Evolutionary conservation across 2,797 vertebrate genomes (phyloP), one percentile per base, ranked within the genome.

Genomic region (Poeciliopsis turneri): DNA sequence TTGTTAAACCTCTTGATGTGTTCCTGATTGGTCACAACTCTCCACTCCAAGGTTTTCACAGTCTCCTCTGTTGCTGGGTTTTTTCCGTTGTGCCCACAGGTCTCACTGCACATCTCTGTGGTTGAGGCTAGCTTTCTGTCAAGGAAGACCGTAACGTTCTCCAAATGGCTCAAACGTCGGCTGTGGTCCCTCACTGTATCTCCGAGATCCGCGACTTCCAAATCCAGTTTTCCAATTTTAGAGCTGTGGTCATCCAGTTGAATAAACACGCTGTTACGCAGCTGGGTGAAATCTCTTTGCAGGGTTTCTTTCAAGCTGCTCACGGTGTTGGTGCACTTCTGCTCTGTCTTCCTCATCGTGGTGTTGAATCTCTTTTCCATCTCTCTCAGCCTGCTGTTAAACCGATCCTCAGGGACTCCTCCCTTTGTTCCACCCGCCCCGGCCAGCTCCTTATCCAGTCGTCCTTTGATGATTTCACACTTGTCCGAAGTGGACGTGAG

Each of bases 351-450:
- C 64, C 97, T 96, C 90, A 97, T 80, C 0, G 96, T 98, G 88
- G 94, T 95, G 0, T 97, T 97, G 82, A 96, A 74, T 64, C 92
- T 92, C 75, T 96, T 94, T 87, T 98, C 98, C n/a, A 97, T 51
- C 2, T 96, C 96, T 7, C 94, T 92, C 46, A 97, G 87, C 72
- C 82, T 91, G 53, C 79, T 84, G 57, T 84, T 95, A 36, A 96
- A 25, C 78, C 84, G 92, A 74, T 96, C 95, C 49, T 96, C 95
- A 0, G 92, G 89, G 51, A 93, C 90, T 74, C 89, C 84, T 72
- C 89, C 91, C 76, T 90, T 93, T 18, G 89, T 89, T 59, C 92
- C 93, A 1, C 84, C 82, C 0, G 79, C 82, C 45, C 91, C 93
- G 0, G 81, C 81, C 0, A 95, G 84, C 86, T 95, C 95, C 66